Evolutionary conservation across 1,140 invertebrate species (phyloP).

Genomic region (Trachelipus rathkii): DNA sequence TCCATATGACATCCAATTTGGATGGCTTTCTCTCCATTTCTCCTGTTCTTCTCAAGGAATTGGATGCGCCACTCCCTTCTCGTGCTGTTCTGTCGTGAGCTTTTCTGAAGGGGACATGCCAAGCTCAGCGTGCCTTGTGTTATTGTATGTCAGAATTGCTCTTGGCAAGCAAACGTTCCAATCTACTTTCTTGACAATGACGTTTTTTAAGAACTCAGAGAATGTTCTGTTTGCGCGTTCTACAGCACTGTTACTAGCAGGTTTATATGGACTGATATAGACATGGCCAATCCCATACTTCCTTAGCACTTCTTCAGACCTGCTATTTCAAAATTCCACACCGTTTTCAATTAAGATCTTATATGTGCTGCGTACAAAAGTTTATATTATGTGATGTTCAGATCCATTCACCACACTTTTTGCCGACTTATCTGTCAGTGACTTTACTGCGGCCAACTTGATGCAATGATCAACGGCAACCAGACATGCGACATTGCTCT

Average conservation of each 20-base stretch:
- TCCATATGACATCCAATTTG: neutral
- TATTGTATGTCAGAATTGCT: neutral
- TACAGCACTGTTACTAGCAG: neutral
- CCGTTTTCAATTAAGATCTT: no score
- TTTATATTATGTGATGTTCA: no score
- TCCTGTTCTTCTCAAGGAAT: no score
- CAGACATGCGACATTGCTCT: no score
- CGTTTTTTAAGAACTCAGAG: neutral
- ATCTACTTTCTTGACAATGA: neutral
- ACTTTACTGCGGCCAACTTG: no score
- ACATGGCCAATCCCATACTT: neutral
- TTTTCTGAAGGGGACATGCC: neutral
- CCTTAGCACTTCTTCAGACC: no score
- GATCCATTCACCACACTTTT: no score
- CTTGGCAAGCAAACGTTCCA: neutral
- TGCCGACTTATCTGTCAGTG: no score
- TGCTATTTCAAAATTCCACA: no score
- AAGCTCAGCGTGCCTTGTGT: neutral
- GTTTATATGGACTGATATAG: neutral
- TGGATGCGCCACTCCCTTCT: neutral
- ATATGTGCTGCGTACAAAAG: no score
- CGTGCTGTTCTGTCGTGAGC: neutral
- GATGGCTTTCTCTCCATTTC: no score
- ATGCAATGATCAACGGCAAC: no score
- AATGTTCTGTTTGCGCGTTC: neutral